A percentile compares a stretch with the other conserved stretches of the same genome.
These are phyloP conservation scores for Rynchops niger DNA, from an alignment of 2,113 vertebrate species.

Conservation along the genomic window DNA sequence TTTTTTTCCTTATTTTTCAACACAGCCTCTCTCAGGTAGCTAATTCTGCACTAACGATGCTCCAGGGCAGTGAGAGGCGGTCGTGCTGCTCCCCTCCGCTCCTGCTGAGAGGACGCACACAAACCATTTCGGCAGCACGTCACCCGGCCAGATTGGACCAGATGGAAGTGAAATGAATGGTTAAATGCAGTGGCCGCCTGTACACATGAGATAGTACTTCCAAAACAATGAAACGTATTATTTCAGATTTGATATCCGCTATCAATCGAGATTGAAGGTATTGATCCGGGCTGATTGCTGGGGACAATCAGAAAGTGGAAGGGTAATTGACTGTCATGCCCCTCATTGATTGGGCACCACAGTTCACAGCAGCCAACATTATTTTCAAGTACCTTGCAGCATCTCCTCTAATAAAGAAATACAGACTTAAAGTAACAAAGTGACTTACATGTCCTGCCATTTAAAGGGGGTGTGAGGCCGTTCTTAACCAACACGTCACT, in stretches of 20 bases:
- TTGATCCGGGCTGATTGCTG: constrained; percentile 70
- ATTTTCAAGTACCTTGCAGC: constrained; percentile 69
- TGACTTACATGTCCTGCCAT: constrained; percentile 26
- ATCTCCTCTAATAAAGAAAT: constrained; percentile 61
- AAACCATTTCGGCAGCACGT: not conserved
- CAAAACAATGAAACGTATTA: not conserved
- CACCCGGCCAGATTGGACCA: rapidly evolving
- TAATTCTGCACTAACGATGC: not conserved
- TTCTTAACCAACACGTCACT: not conserved
- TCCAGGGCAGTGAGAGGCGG: not conserved
- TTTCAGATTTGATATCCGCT: constrained; percentile 54
- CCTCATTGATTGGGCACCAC: constrained; percentile 56
- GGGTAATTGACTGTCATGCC: constrained; percentile 74
- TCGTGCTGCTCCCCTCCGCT: not conserved
- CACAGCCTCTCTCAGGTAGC: not conserved
- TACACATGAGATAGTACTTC: not conserved
- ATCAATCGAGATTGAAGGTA: constrained; percentile 74
- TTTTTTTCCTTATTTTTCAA: not conserved
- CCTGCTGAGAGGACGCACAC: rapidly evolving
- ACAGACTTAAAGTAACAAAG: constrained; percentile 51
- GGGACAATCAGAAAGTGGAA: constrained; percentile 72
- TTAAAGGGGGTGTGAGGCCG: constrained; percentile 40
- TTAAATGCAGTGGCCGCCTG: not conserved
- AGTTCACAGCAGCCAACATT: constrained; percentile 56
- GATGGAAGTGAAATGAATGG: not conserved